Conservation (phyloP, 2,113 vertebrate species). For the Pteruthius melanotis region DNA sequence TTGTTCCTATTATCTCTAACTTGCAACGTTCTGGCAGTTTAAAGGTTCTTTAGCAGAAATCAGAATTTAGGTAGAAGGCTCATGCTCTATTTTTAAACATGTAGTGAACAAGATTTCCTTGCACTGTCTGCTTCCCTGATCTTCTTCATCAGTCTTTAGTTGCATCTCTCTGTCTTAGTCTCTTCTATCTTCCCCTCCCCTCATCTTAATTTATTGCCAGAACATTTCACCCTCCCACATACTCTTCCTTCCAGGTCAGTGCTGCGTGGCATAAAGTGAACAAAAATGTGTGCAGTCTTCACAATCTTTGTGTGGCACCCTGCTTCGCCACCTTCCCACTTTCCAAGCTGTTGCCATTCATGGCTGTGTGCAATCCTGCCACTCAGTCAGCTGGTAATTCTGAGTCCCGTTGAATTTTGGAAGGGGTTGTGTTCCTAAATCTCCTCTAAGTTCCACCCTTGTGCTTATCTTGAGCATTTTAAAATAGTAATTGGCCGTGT, state of each 20-base stretch:
- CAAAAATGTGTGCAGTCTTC: conserved; percentile 57
- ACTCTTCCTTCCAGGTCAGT: conserved; percentile 58
- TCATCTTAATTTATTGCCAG: conserved; percentile 22
- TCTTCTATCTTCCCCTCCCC: neutral
- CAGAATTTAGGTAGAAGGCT: neutral
- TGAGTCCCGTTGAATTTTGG: neutral
- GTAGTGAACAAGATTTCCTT: neutral
- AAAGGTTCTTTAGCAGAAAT: neutral
- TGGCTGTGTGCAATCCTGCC: neutral
- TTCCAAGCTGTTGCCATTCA: conserved; percentile 43
- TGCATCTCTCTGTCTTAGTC: neutral
- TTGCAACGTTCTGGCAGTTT: neutral
- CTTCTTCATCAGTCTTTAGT: neutral
- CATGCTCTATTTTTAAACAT: neutral
- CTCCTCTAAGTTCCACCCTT: neutral
- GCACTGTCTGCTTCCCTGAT: neutral
- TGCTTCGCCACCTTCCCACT: conserved; percentile 57
- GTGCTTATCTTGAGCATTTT: neutral
- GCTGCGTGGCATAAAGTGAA: conserved; percentile 54
- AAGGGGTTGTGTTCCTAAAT: neutral
- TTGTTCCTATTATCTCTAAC: fast-evolving
- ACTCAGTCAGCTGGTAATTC: neutral
- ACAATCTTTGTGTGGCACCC: conserved; percentile 27
- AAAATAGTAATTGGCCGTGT: neutral
- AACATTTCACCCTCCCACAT: conserved; percentile 47